Base-by-base conservation (phyloP, 2,888 invertebrate genomes). In the Euzophera pinguis region DNA sequence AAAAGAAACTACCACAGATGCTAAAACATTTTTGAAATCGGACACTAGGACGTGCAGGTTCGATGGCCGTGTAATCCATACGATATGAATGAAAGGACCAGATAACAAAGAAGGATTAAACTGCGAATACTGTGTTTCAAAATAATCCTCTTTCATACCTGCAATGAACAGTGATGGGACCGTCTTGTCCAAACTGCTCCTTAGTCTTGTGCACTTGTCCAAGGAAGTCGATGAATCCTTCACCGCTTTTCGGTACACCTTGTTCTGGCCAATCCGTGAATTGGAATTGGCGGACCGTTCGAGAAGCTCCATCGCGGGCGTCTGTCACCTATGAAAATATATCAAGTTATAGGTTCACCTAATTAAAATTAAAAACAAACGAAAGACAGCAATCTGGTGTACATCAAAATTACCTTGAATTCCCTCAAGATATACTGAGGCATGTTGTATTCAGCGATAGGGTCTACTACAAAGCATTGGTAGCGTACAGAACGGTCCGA, bases 131-230 rank as follows among this genome's bases (percentile, higher is more conserved):
- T n/a, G n/a, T n/a, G n/a, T 22, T 22, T 22, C 22, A 22, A 22
- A 22, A 22, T 22, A 22, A n/a, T n/a, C n/a, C n/a, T 8, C 10
- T 14, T 12, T 13, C 16, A 1, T 27, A 95, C 95, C 96, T 96
- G 94, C 98, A 98, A 84, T 99, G 99, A 22, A 99, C 99, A 47
- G 99, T 98, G 60, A 99, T 99, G 0, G 99, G 99, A 7, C 99
- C 99, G 75, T 99, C 99, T 78, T 99, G 99, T 5, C 99, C 99
- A 81, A 99, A 99, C 84, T 99, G 99, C 77, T 99, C 98, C 90
- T 99, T 99, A 50, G 99, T 99, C 90, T 99, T 99, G 91, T 99
- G 99, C 47, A 99, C 99, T 84, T 99, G 99, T 6, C 99, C 98
- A 65, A 99, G 97, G 90, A 99, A 99, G 87, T 99, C 99, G 65